Conservation (phyloP, 2,888 invertebrate genomes). For the Xestoiulus laeticollis region DNA sequence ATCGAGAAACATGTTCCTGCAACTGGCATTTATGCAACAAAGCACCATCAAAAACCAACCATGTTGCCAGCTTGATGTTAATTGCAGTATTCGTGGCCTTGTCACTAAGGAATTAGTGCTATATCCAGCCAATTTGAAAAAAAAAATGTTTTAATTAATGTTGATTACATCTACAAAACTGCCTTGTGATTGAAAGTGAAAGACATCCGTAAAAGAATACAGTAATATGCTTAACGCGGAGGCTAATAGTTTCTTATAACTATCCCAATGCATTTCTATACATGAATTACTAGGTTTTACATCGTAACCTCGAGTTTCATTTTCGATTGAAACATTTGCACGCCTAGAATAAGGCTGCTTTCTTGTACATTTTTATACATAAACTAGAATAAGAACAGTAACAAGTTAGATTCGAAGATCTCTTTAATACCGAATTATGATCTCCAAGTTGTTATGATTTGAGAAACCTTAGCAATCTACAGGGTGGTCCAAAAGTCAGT, state of each 20-base stretch:
- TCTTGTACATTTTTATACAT: slow-evolving; percentile 19
- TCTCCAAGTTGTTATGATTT: background rate
- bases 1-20: slow-evolving; percentile 9
- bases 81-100: background rate
- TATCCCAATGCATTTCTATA: background rate
- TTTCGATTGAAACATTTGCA: background rate
- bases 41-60: background rate
- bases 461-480: background rate
- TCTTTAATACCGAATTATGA: too few relatives aligned
- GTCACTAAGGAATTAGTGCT: slow-evolving; percentile 10
- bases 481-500: too few relatives aligned
- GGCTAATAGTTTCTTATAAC: background rate
- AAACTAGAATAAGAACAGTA: background rate
- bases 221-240: background rate
- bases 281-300: background rate
- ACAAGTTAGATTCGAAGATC: too few relatives aligned
- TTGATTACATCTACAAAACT: slow-evolving; percentile 17
- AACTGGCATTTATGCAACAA: slow-evolving; percentile 11
- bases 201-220: background rate
- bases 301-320: background rate
- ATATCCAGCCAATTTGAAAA: background rate
- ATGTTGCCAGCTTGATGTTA: background rate
- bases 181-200: slow-evolving; percentile 12
- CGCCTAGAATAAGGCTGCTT: background rate
- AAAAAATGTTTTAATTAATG: slow-evolving; percentile 11